Percentiles rank a stretch among this genome's conserved stretches.
phyloP scores from a whole-genome alignment of 92 coral and sea anemone genomes.

The Zoanthus gigantus region DNA sequence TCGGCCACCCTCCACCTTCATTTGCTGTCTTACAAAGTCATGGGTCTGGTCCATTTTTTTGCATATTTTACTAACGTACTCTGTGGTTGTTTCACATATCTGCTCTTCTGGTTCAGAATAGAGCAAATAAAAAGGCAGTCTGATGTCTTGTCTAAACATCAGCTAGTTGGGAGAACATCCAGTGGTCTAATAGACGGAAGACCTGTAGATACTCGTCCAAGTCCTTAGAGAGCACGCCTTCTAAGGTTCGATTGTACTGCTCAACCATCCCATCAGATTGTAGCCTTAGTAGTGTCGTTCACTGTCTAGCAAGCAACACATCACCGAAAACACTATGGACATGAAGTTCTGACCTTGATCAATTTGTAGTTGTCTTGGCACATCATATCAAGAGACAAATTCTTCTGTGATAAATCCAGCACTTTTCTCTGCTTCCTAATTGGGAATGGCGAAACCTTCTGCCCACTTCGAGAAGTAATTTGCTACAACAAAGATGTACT shows the following conservation, averaged over 20 bases:
- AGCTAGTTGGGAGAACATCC: slow-evolving; percentile 46
- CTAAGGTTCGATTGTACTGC: slow-evolving; percentile 8
- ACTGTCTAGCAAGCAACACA: background rate
- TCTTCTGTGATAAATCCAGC: background rate
- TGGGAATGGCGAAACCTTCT: background rate
- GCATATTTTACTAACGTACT: slow-evolving; percentile 1
- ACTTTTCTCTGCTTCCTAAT: background rate
- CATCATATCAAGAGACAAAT: background rate
- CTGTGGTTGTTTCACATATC: background rate
- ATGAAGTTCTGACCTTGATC: background rate
- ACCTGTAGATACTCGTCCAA: slow-evolving; percentile 64
- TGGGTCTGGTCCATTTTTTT: slow-evolving; percentile 21
- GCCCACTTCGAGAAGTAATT: background rate
- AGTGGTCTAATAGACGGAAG: slow-evolving; percentile 61
- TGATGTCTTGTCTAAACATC: slow-evolving; percentile 57
- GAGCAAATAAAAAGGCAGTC: slow-evolving; percentile 37
- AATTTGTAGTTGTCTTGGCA: background rate
- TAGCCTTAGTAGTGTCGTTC: background rate
- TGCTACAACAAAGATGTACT: background rate
- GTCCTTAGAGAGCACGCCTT: slow-evolving; percentile 37
- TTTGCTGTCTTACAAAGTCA: slow-evolving; percentile 32
- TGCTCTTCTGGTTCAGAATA: slow-evolving; percentile 8
- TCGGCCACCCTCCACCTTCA: slow-evolving; percentile 17
- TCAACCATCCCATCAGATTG: background rate
- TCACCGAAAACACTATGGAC: background rate